Conservation (phyloP, 2,113 vertebrate genomes). For the Grantiella picta region DNA sequence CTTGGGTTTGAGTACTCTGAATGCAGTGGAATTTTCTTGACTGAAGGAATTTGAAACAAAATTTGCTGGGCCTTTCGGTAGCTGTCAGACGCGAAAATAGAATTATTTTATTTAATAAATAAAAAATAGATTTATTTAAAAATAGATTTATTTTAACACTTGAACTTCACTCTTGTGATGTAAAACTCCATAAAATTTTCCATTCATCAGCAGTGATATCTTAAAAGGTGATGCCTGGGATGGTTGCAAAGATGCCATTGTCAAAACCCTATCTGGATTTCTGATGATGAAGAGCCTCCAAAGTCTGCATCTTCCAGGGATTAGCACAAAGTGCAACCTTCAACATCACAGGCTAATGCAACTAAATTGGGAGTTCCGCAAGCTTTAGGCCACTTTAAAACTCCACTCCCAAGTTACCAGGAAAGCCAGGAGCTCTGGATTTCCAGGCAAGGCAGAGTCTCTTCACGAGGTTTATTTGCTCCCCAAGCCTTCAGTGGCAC, state of each 20-base stretch:
- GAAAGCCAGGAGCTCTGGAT: neutral
- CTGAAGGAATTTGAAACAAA: neutral
- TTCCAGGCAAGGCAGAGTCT: neutral
- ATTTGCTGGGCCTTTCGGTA: neutral
- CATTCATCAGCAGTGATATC: neutral
- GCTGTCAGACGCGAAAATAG: neutral
- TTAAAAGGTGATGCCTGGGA: neutral
- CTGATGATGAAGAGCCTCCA: neutral
- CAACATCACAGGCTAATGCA: neutral
- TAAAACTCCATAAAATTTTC: neutral
- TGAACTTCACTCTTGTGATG: neutral
- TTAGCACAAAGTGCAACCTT: neutral
- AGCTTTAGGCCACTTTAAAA: neutral
- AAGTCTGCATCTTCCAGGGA: neutral
- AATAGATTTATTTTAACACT: neutral
- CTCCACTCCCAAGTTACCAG: neutral
- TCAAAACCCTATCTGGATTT: neutral
- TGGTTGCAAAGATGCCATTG: neutral
- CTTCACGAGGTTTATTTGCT: conserved; percentile 1
- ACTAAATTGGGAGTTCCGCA: neutral
- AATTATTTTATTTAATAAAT: too few relatives aligned
- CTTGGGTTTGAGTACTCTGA: neutral
- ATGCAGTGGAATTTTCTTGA: neutral
- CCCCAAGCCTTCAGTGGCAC: conserved; percentile 60
- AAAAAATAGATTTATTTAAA: too few relatives aligned